Conservation (phyloP, 2,113 vertebrate species). For the Chloropsis hardwickii region DNA sequence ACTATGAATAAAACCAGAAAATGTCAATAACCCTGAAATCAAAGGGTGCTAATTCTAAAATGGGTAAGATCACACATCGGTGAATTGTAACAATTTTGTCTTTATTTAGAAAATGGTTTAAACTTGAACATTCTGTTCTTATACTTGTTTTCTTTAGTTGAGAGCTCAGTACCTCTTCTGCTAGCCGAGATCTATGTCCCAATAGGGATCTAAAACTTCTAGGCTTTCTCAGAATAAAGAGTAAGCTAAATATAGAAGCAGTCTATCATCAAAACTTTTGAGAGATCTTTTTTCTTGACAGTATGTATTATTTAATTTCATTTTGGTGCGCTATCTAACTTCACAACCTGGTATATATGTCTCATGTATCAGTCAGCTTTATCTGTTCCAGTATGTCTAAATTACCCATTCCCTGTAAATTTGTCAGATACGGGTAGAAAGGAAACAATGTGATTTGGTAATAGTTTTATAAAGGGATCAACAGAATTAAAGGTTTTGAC, state of each 20-base stretch:
- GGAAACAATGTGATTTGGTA: not conserved
- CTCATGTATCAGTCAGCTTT: not conserved
- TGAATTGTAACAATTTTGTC: not conserved
- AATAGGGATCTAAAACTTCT: not conserved
- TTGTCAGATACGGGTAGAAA: not conserved
- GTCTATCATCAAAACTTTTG: not conserved
- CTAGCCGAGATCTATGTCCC: not conserved
- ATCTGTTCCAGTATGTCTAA: not conserved
- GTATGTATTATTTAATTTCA: not conserved
- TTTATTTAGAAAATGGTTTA: not conserved
- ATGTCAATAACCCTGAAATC: not conserved
- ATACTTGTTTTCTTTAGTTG: not conserved
- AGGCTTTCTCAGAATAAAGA: not conserved
- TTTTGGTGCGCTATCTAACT: not conserved
- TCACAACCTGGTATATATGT: not conserved
- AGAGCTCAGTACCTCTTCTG: not conserved
- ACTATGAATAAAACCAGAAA: not conserved
- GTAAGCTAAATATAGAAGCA: not conserved
- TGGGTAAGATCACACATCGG: not conserved
- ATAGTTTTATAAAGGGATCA: not conserved
- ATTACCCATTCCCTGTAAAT: not conserved
- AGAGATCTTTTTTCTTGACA: not conserved
- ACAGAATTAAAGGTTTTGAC: not conserved
- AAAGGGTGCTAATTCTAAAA: not conserved
- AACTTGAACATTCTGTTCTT: not conserved